Evolutionary conservation across 2,888 invertebrate species (phyloP).

Genomic region (Mycogona germanica): DNA sequence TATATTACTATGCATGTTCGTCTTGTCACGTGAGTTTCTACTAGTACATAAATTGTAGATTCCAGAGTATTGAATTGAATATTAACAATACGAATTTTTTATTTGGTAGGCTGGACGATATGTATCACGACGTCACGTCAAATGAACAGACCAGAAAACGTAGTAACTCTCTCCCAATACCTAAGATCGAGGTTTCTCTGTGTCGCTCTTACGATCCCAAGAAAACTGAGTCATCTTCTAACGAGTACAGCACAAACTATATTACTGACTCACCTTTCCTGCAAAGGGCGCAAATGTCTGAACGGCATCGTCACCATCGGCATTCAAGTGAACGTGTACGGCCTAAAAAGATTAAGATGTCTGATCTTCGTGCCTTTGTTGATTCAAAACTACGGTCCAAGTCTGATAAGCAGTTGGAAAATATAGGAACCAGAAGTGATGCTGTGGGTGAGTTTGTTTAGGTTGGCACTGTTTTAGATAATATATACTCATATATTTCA

Average conservation of each 20-base stretch:
- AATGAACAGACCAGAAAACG: slow-evolving; percentile 69
- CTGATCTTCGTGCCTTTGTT: slow-evolving; percentile 79
- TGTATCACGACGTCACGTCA: slow-evolving; percentile 67
- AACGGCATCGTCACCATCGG: slow-evolving; percentile 17
- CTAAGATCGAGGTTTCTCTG: slow-evolving; percentile 73
- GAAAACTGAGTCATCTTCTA: slow-evolving; percentile 14
- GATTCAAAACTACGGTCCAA: slow-evolving; percentile 83
- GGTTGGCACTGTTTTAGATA: too few species aligned
- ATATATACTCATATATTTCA: too few species aligned
- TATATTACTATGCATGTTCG: not conserved
- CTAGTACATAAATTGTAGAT: not conserved
- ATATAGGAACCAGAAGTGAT: slow-evolving; percentile 47
- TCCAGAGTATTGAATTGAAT: not conserved
- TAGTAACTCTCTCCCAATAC: slow-evolving; percentile 86
- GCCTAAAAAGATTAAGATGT: slow-evolving; percentile 60
- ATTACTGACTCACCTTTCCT: slow-evolving; percentile 21
- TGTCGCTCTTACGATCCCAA: slow-evolving; percentile 23
- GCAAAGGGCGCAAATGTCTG: slow-evolving; percentile 29
- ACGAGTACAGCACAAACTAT: slow-evolving; percentile 6
- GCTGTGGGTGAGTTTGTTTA: slow-evolving; percentile 1
- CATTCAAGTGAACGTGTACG: slow-evolving; percentile 20
- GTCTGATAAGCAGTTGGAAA: slow-evolving; percentile 81
- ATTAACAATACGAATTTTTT: not conserved
- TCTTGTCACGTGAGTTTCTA: not conserved
- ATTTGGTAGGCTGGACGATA: slow-evolving; percentile 58